Base-by-base conservation (phyloP, 2,888 invertebrate species). In the Drosophila aldrichi region DNA sequence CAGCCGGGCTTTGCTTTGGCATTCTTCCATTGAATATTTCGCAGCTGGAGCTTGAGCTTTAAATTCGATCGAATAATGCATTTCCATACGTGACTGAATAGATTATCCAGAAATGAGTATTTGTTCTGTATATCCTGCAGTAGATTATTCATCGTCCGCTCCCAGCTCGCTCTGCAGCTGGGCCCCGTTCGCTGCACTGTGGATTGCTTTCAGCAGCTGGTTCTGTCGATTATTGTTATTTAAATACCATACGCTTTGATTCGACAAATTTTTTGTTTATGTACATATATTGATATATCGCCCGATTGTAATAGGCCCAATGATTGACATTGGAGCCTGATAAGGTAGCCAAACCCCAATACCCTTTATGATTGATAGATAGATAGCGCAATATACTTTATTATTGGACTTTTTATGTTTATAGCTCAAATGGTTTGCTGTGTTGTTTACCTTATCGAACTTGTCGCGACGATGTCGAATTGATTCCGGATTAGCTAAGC, bases 11-110 rank as follows among this genome's bases (percentile, higher is more conserved):
- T 94, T 55, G 97, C 96, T 90, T 94, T 95, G 84, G 95, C 94
- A 93, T 97, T 97, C 95, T 96, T 97, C 97, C 97, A 97, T 93
- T 95, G 95, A 62, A 96, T 94, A 60, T 91, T 90, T 34, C 91
- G 88, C 29, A 92, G 63, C 65, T 91, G 89, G 3, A 88, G 72
- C 60, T 91, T 91, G 16, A 91, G 82, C 36, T 78, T 79, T 25
- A 87, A 66, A 79, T 91, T 92, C 43, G 91, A 90, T 74, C 88
- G 90, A 5, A 89, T 88, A 70, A 91, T 90, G 66, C 91, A 91
- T 70, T 89, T 92, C 91, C 91, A 91, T 44, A 91, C 91, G 60
- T 90, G 91, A 54, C 82, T 89, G 54, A 92, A 79, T 8, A 92
- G 77, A 79, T 91, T 91, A 76, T 91, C 90, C 67, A 92, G 83